Conservation (phyloP, 2,888 invertebrate genomes). For the Patella ulyssiponensis region DNA sequence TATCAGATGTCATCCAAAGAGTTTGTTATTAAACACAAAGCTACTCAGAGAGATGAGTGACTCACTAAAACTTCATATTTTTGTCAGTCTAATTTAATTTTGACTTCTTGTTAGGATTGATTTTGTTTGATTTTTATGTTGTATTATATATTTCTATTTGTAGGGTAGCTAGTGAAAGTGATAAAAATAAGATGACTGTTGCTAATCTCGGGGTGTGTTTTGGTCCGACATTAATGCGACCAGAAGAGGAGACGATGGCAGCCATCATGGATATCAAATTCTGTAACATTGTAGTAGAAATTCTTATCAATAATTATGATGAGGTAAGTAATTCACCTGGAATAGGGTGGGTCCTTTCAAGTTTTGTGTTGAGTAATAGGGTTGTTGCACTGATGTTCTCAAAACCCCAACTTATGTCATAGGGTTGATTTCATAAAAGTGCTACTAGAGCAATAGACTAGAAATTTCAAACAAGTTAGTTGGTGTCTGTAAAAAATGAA, state of each 20-base stretch:
- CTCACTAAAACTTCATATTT: background rate
- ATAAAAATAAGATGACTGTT: conserved; percentile 96
- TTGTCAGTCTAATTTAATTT: background rate
- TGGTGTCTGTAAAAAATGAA: too few species aligned
- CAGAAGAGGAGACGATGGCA: conserved; percentile 96
- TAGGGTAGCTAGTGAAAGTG: conserved; percentile 86
- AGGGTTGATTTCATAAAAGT: too few species aligned
- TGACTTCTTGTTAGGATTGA: background rate
- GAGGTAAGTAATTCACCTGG: conserved; percentile 44
- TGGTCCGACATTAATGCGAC: conserved; percentile 94
- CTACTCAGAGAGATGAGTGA: background rate
- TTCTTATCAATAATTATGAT: conserved; percentile 90
- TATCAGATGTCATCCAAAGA: too few species aligned
- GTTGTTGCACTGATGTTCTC: too few species aligned
- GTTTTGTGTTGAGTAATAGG: too few species aligned
- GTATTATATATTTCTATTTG: conserved; percentile 44
- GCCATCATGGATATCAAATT: conserved; percentile 99
- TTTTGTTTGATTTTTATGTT: background rate
- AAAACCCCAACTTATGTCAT: too few species aligned
- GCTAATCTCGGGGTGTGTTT: conserved; percentile 98
- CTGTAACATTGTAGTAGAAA: conserved; percentile 98
- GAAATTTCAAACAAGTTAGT: too few species aligned
- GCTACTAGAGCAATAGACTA: too few species aligned
- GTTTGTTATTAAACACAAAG: too few species aligned
- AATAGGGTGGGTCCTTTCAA: background rate